Evolutionary conservation across 2,797 vertebrate species (phyloP).

Genomic region (Pangasius macronema): DNA sequence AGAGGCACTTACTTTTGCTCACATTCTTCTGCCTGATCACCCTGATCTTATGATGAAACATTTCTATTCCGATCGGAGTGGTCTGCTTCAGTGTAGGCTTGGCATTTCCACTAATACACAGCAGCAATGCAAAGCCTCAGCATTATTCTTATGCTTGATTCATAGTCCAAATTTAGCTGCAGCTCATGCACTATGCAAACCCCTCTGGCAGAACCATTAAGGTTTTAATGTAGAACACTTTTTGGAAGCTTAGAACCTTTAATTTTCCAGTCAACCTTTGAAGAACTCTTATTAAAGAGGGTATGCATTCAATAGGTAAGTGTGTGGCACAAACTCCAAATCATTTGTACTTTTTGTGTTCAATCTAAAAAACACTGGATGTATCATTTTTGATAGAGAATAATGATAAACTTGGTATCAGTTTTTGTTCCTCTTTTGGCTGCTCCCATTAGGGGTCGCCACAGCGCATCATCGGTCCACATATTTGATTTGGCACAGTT

Average conservation of each 20-base stretch:
- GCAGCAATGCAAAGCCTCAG: background rate
- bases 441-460: too few species aligned
- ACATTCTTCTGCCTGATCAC: background rate
- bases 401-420: background rate
- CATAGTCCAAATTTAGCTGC: slow-evolving; percentile 12
- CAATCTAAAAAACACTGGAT: background rate
- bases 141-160: background rate
- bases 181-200: slow-evolving; percentile 16
- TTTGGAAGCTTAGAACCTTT: background rate
- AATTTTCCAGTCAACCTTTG: background rate
- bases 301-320: background rate
- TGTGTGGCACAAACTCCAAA: background rate
- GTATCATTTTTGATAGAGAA: too few species aligned
- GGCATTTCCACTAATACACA: background rate
- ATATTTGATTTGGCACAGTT: too few species aligned
- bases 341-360: background rate
- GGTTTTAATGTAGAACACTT: slow-evolving; percentile 7
- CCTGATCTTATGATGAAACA: background rate
- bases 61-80: background rate
- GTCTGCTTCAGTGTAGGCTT: background rate
- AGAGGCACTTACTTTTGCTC: background rate
- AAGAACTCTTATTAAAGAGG: background rate
- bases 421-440: too few species aligned
- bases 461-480: too few species aligned
- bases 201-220: slow-evolving; percentile 2